A percentile compares a stretch with the other conserved stretches of the same genome.
phyloP scores from a whole-genome alignment of 2,797 vertebrate genomes.

The Nasua narica region DNA sequence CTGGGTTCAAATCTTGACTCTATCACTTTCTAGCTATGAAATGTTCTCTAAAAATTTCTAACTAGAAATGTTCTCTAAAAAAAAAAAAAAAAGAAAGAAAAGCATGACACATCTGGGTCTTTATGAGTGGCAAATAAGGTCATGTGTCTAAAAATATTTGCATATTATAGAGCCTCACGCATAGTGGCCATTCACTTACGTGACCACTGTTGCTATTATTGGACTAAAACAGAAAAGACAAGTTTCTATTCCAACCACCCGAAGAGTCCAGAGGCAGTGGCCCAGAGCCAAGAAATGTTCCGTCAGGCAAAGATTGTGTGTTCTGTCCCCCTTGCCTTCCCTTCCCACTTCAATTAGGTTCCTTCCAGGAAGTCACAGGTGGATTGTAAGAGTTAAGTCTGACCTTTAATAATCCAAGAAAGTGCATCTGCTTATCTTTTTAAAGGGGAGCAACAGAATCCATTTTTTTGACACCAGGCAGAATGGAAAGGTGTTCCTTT shows the following conservation, averaged over 20 bases:
- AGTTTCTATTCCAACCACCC: slow-evolving; percentile 12
- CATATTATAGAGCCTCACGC: neutral
- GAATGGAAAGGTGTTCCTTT: slow-evolving; percentile 42
- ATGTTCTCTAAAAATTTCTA: neutral
- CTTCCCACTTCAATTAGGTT: neutral
- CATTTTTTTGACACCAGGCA: neutral
- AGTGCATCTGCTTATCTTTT: neutral
- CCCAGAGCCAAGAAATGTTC: neutral
- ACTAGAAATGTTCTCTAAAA: neutral
- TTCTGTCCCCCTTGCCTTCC: neutral
- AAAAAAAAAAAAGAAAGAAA: neutral
- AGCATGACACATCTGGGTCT: neutral
- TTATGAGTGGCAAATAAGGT: neutral
- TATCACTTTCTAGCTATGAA: neutral
- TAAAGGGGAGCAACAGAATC: neutral
- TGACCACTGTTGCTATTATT: neutral
- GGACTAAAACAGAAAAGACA: neutral
- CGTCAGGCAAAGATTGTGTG: neutral
- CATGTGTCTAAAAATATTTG: neutral
- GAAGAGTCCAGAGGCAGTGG: neutral
- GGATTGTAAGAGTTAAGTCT: neutral
- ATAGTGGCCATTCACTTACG: neutral
- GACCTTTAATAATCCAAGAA: neutral
- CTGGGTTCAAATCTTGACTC: neutral
- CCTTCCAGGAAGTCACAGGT: neutral